phyloP scores from a whole-genome alignment of 2,113 vertebrate genomes.

The mouse (Mus musculus) region GRCm39 chr9:101995001-101995500 shows the following conservation, averaged over 20 bases:
- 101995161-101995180: not conserved
- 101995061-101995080: conserved; percentile 6
- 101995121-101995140: not conserved
- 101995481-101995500: conserved; percentile 41
- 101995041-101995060: conserved; percentile 16
- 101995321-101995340: not conserved
- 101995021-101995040: not conserved
- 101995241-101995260: not conserved
- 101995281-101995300: not conserved
- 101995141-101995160: not conserved
- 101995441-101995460: conserved; percentile 27
- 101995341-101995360: not conserved
- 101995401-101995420: conserved; percentile 37
- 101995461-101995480: not conserved
- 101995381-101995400: conserved; percentile 6
- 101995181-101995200: not conserved
- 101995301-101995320: rapidly evolving
- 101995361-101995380: not conserved
- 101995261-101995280: not conserved
- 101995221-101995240: not conserved
- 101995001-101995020: not conserved
- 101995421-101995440: conserved; percentile 41
- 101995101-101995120: not conserved
- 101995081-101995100: conserved; percentile 18
- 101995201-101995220: not conserved